Conservation (phyloP, 2,888 invertebrate genomes). For the Idaea dimidiata region DNA sequence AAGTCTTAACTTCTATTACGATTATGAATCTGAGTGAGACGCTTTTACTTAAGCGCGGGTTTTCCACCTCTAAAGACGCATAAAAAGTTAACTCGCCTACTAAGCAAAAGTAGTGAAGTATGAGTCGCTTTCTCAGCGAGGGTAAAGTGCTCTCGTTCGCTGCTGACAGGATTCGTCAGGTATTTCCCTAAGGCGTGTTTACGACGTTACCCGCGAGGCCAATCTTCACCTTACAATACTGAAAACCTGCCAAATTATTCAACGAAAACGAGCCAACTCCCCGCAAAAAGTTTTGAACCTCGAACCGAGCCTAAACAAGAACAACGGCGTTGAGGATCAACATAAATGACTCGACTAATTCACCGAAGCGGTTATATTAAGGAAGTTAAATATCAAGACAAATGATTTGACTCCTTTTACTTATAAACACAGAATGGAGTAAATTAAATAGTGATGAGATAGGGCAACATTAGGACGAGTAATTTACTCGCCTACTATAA, state of each 20-base stretch:
- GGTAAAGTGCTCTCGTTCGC: conserved; percentile 36
- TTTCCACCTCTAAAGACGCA: conserved; percentile 37
- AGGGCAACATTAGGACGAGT: too few relatives aligned
- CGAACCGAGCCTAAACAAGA: conserved; percentile 30
- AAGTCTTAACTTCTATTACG: conserved; percentile 24
- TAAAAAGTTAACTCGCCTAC: conserved; percentile 40
- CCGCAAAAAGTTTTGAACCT: conserved; percentile 35
- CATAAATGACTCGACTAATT: conserved; percentile 25
- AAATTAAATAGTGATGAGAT: too few relatives aligned
- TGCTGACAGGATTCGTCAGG: conserved; percentile 34
- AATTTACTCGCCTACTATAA: too few relatives aligned
- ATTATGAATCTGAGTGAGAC: conserved; percentile 27
- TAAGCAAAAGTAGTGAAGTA: conserved; percentile 46
- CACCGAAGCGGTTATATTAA: conserved; percentile 19
- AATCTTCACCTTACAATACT: conserved; percentile 49
- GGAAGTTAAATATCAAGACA: conserved; percentile 24
- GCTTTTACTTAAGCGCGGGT: conserved; percentile 28
- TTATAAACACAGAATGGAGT: too few relatives aligned
- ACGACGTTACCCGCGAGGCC: conserved; percentile 48
- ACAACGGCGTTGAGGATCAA: conserved; percentile 31
- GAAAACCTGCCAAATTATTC: conserved; percentile 47
- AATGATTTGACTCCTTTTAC: conserved; percentile 16
- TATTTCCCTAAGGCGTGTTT: conserved; percentile 69
- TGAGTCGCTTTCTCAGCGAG: conserved; percentile 55
- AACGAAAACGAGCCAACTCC: conserved; percentile 39